Conservation (phyloP, 2,888 invertebrate genomes). For the Litoditis marina region DNA sequence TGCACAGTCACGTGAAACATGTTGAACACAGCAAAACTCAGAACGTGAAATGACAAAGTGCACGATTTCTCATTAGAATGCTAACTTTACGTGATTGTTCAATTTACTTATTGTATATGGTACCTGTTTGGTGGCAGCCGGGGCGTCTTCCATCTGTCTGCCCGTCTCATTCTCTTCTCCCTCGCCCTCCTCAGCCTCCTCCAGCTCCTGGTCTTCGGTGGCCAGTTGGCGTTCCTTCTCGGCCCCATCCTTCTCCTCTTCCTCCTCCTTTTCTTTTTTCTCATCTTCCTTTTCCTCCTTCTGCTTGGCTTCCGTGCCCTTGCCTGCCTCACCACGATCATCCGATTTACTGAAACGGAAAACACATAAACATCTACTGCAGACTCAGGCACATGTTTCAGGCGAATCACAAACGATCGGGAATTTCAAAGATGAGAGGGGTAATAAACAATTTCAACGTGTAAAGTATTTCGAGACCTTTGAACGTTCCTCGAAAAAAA, state of each 20-base stretch:
- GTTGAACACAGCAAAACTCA: too few relatives aligned
- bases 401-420: too few relatives aligned
- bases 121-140: slow-evolving; percentile 24
- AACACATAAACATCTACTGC: not conserved
- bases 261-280: slow-evolving; percentile 22
- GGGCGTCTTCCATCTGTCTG: slow-evolving; percentile 36
- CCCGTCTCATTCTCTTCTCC: slow-evolving; percentile 42
- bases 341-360: slow-evolving; percentile 21
- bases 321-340: slow-evolving; percentile 34
- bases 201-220: slow-evolving; percentile 11
- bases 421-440: too few relatives aligned
- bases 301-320: slow-evolving; percentile 60
- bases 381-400: too few relatives aligned
- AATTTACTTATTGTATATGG: not conserved
- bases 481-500: too few relatives aligned
- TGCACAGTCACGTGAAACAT: too few relatives aligned
- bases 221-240: slow-evolving; percentile 28
- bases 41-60: too few relatives aligned
- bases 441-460: too few relatives aligned
- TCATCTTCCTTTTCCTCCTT: slow-evolving; percentile 27
- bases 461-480: too few relatives aligned
- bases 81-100: too few relatives aligned
- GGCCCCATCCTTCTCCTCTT: slow-evolving; percentile 12
- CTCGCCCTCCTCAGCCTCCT: slow-evolving; percentile 33
- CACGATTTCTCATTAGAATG: too few relatives aligned